Percentiles rank a stretch among this genome's conserved stretches.
Evolutionary conservation across 1,140 invertebrate species (phyloP).

Genomic region (Idris sp.): DNA sequence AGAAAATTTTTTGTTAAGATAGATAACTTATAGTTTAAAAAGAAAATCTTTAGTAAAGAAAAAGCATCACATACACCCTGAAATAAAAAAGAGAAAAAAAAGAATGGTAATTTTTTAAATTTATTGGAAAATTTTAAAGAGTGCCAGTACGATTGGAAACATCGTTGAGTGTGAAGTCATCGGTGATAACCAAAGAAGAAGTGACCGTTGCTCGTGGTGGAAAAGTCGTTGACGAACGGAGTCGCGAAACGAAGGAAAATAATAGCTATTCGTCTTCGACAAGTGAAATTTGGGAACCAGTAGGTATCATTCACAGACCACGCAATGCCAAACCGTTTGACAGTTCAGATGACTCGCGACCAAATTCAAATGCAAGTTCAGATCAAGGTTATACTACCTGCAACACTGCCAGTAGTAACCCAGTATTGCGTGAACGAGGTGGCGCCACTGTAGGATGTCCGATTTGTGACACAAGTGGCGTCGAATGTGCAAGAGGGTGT

Average conservation of each 20-base stretch:
- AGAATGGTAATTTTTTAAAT: no score
- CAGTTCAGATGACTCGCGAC: slow-evolving; percentile 75
- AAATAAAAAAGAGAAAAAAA: slow-evolving; percentile 2
- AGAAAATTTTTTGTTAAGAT: no score
- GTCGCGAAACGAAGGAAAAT: slow-evolving; percentile 85
- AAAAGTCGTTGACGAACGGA: slow-evolving; percentile 84
- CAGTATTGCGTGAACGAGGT: slow-evolving; percentile 68
- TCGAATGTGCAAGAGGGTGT: slow-evolving; percentile 67
- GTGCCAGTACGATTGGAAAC: slow-evolving; percentile 86
- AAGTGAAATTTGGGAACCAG: slow-evolving; percentile 84
- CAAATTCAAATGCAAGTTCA: slow-evolving; percentile 76
- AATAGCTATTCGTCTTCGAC: slow-evolving; percentile 84
- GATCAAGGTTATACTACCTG: slow-evolving; percentile 76
- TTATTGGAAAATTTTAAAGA: no score
- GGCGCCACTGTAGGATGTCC: slow-evolving; percentile 67
- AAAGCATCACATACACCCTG: neutral
- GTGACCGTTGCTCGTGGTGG: slow-evolving; percentile 85
- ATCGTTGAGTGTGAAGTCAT: slow-evolving; percentile 85
- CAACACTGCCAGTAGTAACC: slow-evolving; percentile 69
- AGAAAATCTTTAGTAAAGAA: no score
- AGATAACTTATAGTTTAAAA: no score
- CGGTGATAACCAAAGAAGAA: slow-evolving; percentile 85
- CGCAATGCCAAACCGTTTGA: slow-evolving; percentile 75
- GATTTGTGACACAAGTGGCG: slow-evolving; percentile 70
- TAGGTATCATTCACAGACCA: slow-evolving; percentile 77